A percentile compares a stretch with the other conserved stretches of the same genome.
Conservation (phyloP, 2,797 vertebrate genomes). For the Myotis planiceps region DNA sequence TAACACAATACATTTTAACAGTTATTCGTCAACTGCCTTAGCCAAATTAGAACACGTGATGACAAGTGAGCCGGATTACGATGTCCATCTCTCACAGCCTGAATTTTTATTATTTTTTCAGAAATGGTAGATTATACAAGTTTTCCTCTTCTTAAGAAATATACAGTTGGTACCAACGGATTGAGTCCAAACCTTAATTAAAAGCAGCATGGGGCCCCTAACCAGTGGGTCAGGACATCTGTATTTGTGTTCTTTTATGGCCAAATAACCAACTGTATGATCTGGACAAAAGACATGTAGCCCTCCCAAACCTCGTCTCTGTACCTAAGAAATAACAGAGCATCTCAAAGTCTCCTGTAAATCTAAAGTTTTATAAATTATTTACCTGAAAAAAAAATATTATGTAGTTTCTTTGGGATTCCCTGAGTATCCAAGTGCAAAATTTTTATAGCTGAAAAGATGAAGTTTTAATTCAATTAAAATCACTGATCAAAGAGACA, state of each 20-base stretch:
- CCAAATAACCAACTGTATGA: constrained; percentile 50
- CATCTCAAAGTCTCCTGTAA: neutral
- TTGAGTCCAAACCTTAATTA: constrained; percentile 57
- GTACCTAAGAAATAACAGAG: neutral
- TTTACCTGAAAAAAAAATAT: neutral
- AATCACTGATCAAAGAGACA: constrained; percentile 8
- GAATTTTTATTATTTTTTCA: constrained; percentile 62
- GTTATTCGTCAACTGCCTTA: constrained; percentile 81
- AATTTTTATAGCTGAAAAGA: constrained; percentile 14
- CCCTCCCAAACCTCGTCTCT: neutral
- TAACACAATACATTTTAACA: constrained; percentile 83
- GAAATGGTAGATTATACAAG: constrained; percentile 43
- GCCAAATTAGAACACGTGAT: constrained; percentile 71
- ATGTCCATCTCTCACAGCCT: constrained; percentile 40
- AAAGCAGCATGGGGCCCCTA: constrained; percentile 56
- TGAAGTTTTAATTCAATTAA: constrained; percentile 47
- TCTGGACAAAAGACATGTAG: constrained; percentile 26
- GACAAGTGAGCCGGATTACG: constrained; percentile 23
- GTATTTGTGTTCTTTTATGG: constrained; percentile 4
- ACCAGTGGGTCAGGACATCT: constrained; percentile 39
- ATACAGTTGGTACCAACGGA: constrained; percentile 56
- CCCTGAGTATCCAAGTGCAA: neutral
- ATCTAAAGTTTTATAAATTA: constrained; percentile 9
- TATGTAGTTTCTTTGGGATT: neutral
- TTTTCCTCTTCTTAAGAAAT: constrained; percentile 48